Evolutionary conservation across 2,113 vertebrate genomes (phyloP).

Genomic region (Conger conger): DNA sequence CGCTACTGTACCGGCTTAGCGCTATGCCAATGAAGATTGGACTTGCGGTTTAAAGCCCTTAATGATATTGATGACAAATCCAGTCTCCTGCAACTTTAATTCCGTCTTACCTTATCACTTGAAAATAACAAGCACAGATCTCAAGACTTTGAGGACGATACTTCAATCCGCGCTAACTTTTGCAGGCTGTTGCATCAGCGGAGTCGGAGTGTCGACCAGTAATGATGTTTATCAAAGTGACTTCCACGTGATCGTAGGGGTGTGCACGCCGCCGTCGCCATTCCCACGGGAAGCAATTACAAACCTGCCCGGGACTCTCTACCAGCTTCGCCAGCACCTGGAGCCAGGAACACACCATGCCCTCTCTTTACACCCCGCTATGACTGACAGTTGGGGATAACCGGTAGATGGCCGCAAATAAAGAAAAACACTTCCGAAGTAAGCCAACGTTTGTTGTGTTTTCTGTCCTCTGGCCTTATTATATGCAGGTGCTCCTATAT

Average conservation of each 20-base stretch:
- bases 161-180: constrained; percentile 47
- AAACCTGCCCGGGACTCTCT: constrained; percentile 8
- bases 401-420: constrained; percentile 3
- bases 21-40: not conserved
- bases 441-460: not conserved
- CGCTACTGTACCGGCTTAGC: not conserved
- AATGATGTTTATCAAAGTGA: constrained; percentile 33
- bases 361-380: not conserved
- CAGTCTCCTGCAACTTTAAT: not conserved
- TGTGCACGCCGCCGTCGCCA: not conserved
- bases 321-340: not conserved
- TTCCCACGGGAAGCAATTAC: constrained; percentile 31
- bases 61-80: not conserved
- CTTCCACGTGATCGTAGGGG: constrained; percentile 9
- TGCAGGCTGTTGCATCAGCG: constrained; percentile 68
- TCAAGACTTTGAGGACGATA: constrained; percentile 17
- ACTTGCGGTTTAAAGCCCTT: not conserved
- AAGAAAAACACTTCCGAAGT: not conserved
- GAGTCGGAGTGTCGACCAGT: constrained; percentile 8
- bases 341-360: constrained; percentile 7
- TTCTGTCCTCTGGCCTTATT: not conserved
- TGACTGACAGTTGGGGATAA: constrained; percentile 11
- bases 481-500: not conserved
- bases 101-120: not conserved
- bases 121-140: not conserved